These are phyloP conservation scores for Papilio polytes DNA, from an alignment of 1,140 invertebrate species.

Conservation along the genomic window DNA sequence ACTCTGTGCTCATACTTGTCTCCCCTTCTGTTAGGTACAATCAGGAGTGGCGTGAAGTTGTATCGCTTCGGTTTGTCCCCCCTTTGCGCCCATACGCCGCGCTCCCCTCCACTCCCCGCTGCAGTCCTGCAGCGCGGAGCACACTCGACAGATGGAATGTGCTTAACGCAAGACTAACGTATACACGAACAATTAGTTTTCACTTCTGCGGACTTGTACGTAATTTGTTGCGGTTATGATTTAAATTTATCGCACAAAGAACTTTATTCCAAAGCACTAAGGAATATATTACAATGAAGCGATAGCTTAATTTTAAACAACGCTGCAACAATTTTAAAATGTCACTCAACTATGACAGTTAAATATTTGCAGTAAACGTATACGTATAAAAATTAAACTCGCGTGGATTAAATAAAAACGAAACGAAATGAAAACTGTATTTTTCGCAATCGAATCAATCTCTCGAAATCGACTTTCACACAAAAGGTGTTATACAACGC, in stretches of 20 bases:
- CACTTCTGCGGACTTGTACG: constrained; percentile 24
- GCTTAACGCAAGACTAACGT: constrained; percentile 33
- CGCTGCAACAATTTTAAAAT: not conserved
- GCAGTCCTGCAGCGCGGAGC: constrained; percentile 8
- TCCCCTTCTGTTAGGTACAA: constrained; percentile 18
- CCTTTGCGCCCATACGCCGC: not conserved
- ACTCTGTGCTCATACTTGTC: constrained; percentile 21
- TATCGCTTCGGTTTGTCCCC: constrained; percentile 24
- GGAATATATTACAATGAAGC: not conserved
- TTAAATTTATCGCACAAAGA: not conserved
- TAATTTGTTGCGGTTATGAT: constrained; percentile 22
- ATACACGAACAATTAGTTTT: constrained; percentile 35
- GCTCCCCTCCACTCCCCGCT: not conserved
- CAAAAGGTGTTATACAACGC: constrained; percentile 18
- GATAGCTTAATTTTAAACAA: not conserved
- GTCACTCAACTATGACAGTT: constrained; percentile 10
- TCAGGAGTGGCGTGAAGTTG: constrained; percentile 36
- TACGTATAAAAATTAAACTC: constrained; percentile 1
- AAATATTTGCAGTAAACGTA: not conserved
- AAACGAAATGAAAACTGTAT: constrained; percentile 15
- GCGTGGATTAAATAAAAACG: not conserved
- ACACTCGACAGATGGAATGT: constrained; percentile 36
- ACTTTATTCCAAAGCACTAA: not conserved
- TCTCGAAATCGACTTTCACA: constrained; percentile 22
- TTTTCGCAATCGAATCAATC: constrained; percentile 12